Conservation (phyloP, 2,113 vertebrate genomes). For the Neofelis nebulosa region DNA sequence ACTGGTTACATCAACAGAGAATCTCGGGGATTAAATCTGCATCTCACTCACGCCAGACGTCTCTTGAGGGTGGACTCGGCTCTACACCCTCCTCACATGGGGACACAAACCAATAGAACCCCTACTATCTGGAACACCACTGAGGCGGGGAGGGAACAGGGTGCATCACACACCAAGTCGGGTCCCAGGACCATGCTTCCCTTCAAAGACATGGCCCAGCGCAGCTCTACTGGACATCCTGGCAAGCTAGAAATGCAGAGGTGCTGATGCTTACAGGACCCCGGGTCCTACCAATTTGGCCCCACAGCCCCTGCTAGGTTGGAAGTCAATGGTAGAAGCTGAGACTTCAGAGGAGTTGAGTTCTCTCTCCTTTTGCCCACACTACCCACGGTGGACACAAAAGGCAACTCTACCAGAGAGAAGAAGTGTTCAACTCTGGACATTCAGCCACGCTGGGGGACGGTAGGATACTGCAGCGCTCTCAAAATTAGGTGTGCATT, state of each 20-base stretch:
- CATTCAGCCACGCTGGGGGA: background rate
- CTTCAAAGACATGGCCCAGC: background rate
- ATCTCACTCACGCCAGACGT: background rate
- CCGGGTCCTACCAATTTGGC: background rate
- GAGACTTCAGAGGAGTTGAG: background rate
- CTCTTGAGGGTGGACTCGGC: background rate
- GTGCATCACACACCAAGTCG: background rate
- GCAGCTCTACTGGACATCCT: background rate
- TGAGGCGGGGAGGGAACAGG: background rate
- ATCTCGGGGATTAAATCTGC: background rate
- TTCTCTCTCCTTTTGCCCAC: background rate
- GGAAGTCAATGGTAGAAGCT: background rate
- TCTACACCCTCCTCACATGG: background rate
- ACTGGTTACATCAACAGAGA: too few relatives aligned
- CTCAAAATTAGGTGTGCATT: background rate
- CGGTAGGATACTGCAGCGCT: background rate
- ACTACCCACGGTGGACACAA: fast-evolving
- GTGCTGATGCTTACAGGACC: background rate
- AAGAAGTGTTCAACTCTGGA: background rate
- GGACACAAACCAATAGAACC: background rate
- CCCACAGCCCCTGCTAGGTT: background rate
- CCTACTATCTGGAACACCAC: background rate
- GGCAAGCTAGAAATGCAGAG: background rate
- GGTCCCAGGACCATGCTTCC: background rate
- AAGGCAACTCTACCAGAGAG: background rate